A percentile compares a stretch with the other conserved stretches of the same genome.
Evolutionary conservation across 2,113 vertebrate species (phyloP).

Genomic region (Phyllopteryx taeniolatus): DNA sequence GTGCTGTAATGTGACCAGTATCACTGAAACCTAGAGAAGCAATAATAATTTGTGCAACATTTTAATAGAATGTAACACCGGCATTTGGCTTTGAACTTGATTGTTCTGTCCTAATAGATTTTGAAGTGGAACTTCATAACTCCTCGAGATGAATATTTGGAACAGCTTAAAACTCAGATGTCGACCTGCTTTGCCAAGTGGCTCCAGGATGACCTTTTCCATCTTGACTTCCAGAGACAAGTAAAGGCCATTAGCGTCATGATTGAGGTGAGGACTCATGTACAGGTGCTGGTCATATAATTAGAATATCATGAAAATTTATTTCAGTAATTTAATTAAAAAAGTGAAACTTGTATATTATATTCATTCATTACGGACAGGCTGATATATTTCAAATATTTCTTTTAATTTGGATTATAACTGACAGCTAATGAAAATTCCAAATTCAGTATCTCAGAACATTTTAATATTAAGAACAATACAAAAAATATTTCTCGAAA

Average conservation of each 20-base stretch:
- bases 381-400: too few relatives aligned
- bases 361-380: too few relatives aligned
- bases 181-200: constrained; percentile 88
- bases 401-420: too few relatives aligned
- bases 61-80: not conserved
- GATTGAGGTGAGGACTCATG: constrained; percentile 82
- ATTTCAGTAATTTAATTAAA: too few relatives aligned
- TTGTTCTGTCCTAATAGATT: constrained; percentile 68
- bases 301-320: too few relatives aligned
- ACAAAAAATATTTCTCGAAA: too few relatives aligned
- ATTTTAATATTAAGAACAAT: too few relatives aligned
- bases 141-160: constrained; percentile 93
- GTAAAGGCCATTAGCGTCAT: constrained; percentile 91
- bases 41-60: too few relatives aligned
- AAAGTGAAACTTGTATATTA: too few relatives aligned
- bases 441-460: too few relatives aligned
- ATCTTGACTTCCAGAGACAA: constrained; percentile 94
- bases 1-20: not conserved
- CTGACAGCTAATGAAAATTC: too few relatives aligned
- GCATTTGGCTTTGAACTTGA: not conserved
- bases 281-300: too few relatives aligned
- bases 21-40: not conserved
- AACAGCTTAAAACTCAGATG: constrained; percentile 96
- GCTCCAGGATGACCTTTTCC: constrained; percentile 96
- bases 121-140: constrained; percentile 97